Base-by-base conservation (phyloP, 2,797 vertebrate species). In the Micropoecilia bifurca region DNA sequence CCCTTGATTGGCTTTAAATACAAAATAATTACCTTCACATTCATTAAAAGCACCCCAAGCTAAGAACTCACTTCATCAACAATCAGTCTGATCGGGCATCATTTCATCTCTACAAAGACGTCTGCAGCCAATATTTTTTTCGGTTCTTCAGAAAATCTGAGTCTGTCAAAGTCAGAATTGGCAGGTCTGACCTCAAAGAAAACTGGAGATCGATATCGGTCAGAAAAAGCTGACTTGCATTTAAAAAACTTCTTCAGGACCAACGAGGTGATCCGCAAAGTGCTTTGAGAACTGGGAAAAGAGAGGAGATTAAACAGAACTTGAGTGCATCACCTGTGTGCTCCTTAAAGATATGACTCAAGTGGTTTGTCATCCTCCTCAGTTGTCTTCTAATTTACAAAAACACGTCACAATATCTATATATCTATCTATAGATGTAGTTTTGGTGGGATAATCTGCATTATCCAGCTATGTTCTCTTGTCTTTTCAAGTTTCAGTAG, bases 391-490 rank as follows among this genome's bases (percentile, higher is more conserved):
- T 9, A 39, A 36, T 66, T 39, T 39, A 7, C 16, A 16, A 18
- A 14, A 30, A 33, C 14, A 6, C 18, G 39, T 20, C 39, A 41
- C 3, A n/a, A 43, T 69, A 43, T 69, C 20, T 9, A 22, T 8
- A 41, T 41, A 41, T 41, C 41, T 8, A 41, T 41, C 39, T 41
- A 41, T 41, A 41, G 41, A 41, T 41, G 41, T 18, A 28, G 69
- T 73, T 78, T 85, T 36, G 66, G 43, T 48, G 83, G 68, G 63
- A 77, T 63, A 22, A 0, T 45, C 43, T 68, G 46, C 53, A 30
- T 76, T 39, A 22, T 45, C 13, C n/a, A 14, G 12, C 41, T 43
- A 45, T 71, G 10, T 25, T 45, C 68, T 43, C 55, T 59, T 13
- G n/a, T 59, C 10, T 59, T 30, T 59, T 28, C 13, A 30, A 3